phyloP scores from a whole-genome alignment of 2,888 invertebrate genomes.

The Lutraria lutraria region DNA sequence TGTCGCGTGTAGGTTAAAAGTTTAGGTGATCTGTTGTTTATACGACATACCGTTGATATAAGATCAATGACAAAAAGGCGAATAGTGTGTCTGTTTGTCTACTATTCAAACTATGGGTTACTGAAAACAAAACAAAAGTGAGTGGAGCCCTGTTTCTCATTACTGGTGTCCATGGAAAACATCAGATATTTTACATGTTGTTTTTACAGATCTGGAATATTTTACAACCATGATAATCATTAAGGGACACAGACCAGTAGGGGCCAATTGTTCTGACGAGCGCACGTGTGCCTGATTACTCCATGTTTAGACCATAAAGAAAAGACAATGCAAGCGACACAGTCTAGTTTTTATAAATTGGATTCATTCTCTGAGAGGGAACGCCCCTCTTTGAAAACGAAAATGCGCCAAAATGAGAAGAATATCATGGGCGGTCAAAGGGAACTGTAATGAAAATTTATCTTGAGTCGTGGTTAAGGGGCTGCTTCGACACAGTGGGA shows the following conservation, averaged over 20 bases:
- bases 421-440: slow-evolving; percentile 6
- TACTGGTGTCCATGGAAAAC: neutral
- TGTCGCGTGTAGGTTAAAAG: neutral
- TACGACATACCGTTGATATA: neutral
- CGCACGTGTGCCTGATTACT: slow-evolving; percentile 20
- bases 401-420: neutral
- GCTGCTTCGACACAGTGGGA: neutral
- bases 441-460: slow-evolving; percentile 24
- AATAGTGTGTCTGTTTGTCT: neutral
- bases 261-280: slow-evolving; percentile 16
- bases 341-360: slow-evolving; percentile 26
- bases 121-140: neutral
- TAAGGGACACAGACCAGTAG: slow-evolving; percentile 20
- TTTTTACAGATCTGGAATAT: slow-evolving; percentile 17
- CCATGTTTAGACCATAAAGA: slow-evolving; percentile 4
- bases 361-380: slow-evolving; percentile 19
- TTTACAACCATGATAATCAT: slow-evolving; percentile 20
- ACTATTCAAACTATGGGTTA: neutral
- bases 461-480: neutral
- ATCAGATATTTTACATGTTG: neutral
- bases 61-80: slow-evolving; percentile 6
- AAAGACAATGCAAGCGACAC: slow-evolving; percentile 16
- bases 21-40: neutral
- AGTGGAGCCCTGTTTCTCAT: neutral
- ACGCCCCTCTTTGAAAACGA: slow-evolving; percentile 23